phyloP scores from a whole-genome alignment of 2,888 invertebrate species.

The Polydrusus tereticollis region DNA sequence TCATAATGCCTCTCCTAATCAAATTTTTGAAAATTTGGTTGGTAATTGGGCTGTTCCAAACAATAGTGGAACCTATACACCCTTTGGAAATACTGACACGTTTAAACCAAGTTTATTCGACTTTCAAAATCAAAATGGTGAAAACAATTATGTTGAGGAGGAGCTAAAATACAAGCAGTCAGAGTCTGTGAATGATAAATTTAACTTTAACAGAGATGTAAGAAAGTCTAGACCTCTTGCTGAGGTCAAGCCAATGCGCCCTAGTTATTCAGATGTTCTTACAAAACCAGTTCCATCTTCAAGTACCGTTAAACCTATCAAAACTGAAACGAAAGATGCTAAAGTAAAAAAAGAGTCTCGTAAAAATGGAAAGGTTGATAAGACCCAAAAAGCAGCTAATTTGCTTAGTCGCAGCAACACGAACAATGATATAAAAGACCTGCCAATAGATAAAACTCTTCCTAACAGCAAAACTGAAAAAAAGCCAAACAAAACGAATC shows the following conservation, averaged over 20 bases:
- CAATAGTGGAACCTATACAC: constrained; percentile 80
- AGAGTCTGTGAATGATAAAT: constrained; percentile 60
- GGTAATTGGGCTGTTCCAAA: constrained; percentile 79
- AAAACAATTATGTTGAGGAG: constrained; percentile 55
- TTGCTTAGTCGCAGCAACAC: constrained; percentile 70
- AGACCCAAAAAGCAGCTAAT: constrained; percentile 60
- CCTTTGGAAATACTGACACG: constrained; percentile 73
- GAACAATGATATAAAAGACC: constrained; percentile 69
- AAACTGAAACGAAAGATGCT: constrained; percentile 63
- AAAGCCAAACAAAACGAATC: constrained; percentile 65
- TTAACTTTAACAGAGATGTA: constrained; percentile 69
- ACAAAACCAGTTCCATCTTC: constrained; percentile 73
- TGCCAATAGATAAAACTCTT: constrained; percentile 57
- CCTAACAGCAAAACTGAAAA: constrained; percentile 63
- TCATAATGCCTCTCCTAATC: constrained; percentile 54
- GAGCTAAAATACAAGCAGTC: constrained; percentile 58
- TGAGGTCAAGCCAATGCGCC: constrained; percentile 89
- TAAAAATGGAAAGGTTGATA: constrained; percentile 65
- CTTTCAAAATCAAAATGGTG: constrained; percentile 57
- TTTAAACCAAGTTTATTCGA: constrained; percentile 67
- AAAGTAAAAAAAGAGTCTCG: constrained; percentile 66
- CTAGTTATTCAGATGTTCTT: constrained; percentile 87
- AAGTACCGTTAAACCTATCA: constrained; percentile 62
- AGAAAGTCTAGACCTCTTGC: constrained; percentile 82
- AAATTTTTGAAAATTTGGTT: constrained; percentile 78